Evolutionary conservation across 2,888 invertebrate species (phyloP), one percentile per base, ranked within the genome.

Genomic region (Clivina fossor): DNA sequence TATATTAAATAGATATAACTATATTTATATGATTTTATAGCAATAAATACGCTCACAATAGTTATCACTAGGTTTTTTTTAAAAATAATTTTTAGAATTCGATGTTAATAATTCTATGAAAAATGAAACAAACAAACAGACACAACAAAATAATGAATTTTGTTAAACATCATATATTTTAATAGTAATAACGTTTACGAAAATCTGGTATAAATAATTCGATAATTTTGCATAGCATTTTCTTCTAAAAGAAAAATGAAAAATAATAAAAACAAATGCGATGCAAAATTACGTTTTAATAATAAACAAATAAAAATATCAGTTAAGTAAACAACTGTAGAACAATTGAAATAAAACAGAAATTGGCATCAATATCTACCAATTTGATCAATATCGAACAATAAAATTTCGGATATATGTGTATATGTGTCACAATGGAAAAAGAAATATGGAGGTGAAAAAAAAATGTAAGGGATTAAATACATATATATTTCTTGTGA

Each of bases 121-220:
- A 40, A 40, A 19, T 18, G 8, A 38, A 38, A 15, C n/a, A 37
- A 37, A 37, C 38, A 38, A 30, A 18, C 35, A 47, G 30, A 30
- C 3, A 38, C 37, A 49, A 38, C 15, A 48, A 49, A 49, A 40
- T 18, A 49, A 49, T 26, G 18, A 9, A 11, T 40, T 49, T 16
- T 40, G 19, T 53, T 28, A 53, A 53, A 53, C 53, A 53, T 53
- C 53, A 53, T 53, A 53, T 53, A 53, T 53, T 53, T 53, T n/a
- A n/a, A n/a, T n/a, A 40, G 16, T 33, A 30, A 41, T 30, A 40
- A 53, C 33, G 33, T 30, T 43, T 33, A 43, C 33, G 43, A 43
- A 51, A 51, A 40, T 28, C 30, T 28, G 20, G 20, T 53, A 53
- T 53, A 53, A 53, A 53, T 53, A 53, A 53, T 32, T 22, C 15